Evolutionary conservation across 2,113 vertebrate species (phyloP).

Genomic region (Eublepharis macularius): DNA sequence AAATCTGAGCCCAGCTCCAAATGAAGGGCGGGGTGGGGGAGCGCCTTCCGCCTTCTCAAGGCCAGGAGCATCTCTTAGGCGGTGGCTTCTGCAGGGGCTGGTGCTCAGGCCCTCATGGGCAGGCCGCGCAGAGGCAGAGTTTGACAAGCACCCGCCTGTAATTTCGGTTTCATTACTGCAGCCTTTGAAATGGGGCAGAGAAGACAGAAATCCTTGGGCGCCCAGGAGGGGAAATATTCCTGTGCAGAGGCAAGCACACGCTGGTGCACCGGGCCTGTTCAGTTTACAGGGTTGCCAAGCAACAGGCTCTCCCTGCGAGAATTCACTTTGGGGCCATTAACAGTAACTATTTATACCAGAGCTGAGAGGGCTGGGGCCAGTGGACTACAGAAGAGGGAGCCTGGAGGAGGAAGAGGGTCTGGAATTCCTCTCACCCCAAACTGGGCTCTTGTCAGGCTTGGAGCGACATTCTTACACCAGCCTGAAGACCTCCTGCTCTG

Average conservation of each 20-base stretch:
- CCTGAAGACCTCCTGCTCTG: too few species aligned
- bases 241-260: background rate
- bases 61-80: too few species aligned
- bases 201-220: background rate
- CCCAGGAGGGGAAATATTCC: background rate
- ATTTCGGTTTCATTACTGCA: too few species aligned
- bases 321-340: constrained; percentile 10
- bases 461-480: too few species aligned
- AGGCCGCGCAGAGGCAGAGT: too few species aligned
- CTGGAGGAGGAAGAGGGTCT: rapidly evolving
- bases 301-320: background rate
- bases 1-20: too few species aligned
- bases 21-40: too few species aligned
- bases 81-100: too few species aligned
- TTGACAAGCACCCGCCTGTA: too few species aligned
- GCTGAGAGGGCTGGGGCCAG: background rate
- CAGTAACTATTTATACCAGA: background rate
- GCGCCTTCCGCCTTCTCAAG: too few species aligned
- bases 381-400: background rate
- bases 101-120: too few species aligned
- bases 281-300: constrained; percentile 23
- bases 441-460: background rate
- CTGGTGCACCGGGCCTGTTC: background rate
- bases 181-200: too few species aligned
- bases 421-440: background rate